Evolutionary conservation across 2,797 vertebrate genomes (phyloP).

Genomic region (Fringilla coelebs): DNA sequence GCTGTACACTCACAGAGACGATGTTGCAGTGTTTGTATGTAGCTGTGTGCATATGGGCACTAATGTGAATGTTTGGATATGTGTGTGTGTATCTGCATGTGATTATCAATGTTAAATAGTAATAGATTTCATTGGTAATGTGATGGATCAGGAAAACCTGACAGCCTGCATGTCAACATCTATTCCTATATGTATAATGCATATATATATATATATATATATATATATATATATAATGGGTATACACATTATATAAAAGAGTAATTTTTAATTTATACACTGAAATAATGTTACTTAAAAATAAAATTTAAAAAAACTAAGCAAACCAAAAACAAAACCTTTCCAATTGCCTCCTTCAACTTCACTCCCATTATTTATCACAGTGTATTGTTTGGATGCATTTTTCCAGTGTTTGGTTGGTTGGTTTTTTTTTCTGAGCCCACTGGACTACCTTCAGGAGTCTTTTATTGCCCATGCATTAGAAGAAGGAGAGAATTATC

Average conservation of each 20-base stretch:
- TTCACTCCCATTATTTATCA: background rate
- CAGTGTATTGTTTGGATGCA: background rate
- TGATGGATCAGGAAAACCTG: background rate
- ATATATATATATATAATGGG: background rate
- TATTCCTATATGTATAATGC: background rate
- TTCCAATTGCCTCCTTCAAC: background rate
- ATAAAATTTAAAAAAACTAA: rapidly evolving
- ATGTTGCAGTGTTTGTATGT: background rate
- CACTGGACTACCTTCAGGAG: conserved; percentile 13
- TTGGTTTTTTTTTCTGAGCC: background rate
- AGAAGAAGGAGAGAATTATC: background rate
- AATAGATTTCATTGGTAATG: background rate
- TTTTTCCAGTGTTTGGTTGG: background rate
- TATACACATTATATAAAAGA: background rate
- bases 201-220: background rate
- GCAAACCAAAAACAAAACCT: rapidly evolving
- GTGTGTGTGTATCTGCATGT: background rate
- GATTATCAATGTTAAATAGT: background rate
- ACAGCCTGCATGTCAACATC: background rate
- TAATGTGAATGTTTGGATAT: background rate
- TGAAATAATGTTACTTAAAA: background rate
- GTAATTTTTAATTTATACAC: background rate
- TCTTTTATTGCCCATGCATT: conserved; percentile 15
- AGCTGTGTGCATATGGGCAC: background rate
- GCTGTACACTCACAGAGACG: background rate